Percentiles rank a stretch among this genome's conserved stretches.
Evolutionary conservation across 2,888 invertebrate species (phyloP).

Genomic region (Lasius platythorax): DNA sequence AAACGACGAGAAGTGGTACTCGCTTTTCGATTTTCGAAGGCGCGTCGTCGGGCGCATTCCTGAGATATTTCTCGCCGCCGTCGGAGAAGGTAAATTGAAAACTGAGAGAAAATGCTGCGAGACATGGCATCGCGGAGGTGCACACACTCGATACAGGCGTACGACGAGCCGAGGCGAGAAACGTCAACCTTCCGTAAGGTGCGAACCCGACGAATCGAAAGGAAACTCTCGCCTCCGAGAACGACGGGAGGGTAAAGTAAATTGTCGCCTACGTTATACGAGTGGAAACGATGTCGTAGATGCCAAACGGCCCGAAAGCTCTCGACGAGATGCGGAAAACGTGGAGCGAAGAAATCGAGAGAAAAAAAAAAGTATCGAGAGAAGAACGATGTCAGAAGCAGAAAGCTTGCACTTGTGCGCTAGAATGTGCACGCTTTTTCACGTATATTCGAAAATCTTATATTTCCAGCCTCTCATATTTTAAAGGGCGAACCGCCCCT

Average conservation of each 20-base stretch:
- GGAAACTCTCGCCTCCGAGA: constrained; percentile 56
- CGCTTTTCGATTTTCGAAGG: constrained; percentile 59
- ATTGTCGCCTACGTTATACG: constrained; percentile 69
- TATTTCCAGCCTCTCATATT: background rate
- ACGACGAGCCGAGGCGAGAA: constrained; percentile 32
- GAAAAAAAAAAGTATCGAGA: background rate
- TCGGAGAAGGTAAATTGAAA: constrained; percentile 41
- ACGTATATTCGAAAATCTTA: constrained; percentile 9
- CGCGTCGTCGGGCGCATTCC: constrained; percentile 54
- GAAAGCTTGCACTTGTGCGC: background rate
- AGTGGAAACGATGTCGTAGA: constrained; percentile 49
- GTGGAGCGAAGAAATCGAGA: background rate
- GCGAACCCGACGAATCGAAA: constrained; percentile 54
- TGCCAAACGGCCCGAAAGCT: constrained; percentile 40
- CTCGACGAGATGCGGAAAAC: constrained; percentile 30
- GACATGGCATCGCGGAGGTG: background rate
- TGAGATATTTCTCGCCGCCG: constrained; percentile 43
- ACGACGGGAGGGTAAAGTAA: constrained; percentile 62
- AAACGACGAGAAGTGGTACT: constrained; percentile 64
- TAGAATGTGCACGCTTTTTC: background rate
- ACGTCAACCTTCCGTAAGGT: constrained; percentile 40
- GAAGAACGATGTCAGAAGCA: constrained; percentile 40
- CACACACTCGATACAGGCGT: constrained; percentile 26
- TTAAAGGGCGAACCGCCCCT: background rate
- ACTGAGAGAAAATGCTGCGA: constrained; percentile 42